Percentiles rank a stretch among this genome's conserved stretches.
Evolutionary conservation across 2,113 vertebrate species (phyloP).

Genomic region (Nymphicus hollandicus): DNA sequence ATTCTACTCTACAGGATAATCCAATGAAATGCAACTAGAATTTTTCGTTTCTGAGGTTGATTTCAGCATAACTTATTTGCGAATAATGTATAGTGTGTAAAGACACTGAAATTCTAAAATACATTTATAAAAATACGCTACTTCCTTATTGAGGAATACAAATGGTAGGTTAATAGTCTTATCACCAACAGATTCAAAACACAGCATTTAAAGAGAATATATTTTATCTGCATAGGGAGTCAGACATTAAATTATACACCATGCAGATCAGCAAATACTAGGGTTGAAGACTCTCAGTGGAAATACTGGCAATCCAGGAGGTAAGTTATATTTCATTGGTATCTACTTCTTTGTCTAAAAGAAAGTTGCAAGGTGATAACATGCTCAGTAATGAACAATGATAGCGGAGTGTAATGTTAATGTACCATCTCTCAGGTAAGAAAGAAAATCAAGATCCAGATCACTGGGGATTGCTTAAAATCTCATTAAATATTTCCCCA

Average conservation of each 20-base stretch:
- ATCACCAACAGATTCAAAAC: neutral
- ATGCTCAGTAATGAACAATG: neutral
- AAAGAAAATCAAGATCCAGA: neutral
- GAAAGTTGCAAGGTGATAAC: neutral
- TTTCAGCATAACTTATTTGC: neutral
- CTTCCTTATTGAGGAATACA: neutral
- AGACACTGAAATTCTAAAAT: neutral
- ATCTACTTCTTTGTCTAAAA: neutral
- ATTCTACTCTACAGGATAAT: neutral
- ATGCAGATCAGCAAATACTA: neutral
- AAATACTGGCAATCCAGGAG: neutral
- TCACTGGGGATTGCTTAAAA: neutral
- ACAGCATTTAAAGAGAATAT: neutral
- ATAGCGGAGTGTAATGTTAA: neutral
- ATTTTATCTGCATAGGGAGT: neutral
- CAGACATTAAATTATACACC: neutral
- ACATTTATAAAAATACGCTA: neutral
- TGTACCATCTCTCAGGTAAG: neutral
- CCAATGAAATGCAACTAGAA: neutral
- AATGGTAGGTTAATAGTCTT: neutral
- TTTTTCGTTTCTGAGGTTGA: neutral
- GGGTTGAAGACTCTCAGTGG: neutral
- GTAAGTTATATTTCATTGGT: neutral
- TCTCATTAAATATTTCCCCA: neutral
- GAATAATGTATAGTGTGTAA: neutral